Conservation (phyloP, 2,113 vertebrate genomes). For the Calypte anna region DNA sequence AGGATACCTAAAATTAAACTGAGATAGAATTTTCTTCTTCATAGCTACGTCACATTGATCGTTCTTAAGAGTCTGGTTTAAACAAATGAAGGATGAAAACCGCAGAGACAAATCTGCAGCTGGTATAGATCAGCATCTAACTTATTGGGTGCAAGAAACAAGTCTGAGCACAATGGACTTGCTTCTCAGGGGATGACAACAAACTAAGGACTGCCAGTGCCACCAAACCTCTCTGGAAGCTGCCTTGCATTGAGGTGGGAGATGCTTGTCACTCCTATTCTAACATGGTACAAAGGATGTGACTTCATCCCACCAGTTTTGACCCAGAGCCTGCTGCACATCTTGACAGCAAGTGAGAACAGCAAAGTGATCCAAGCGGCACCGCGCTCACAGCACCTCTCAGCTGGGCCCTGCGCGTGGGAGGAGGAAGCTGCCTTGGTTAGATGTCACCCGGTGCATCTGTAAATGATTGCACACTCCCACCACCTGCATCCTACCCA, state of each 20-base stretch:
- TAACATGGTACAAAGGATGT: neutral
- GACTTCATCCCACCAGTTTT: neutral
- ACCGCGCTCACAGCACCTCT: neutral
- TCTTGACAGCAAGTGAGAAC: neutral
- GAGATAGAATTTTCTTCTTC: neutral
- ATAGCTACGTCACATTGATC: neutral
- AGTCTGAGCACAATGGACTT: neutral
- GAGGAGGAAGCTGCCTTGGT: conserved; percentile 61
- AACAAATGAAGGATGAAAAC: conserved; percentile 5
- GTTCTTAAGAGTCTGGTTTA: neutral
- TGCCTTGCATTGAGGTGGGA: neutral
- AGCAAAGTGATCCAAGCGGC: neutral
- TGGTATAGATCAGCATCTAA: neutral
- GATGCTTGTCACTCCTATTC: neutral
- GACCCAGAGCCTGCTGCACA: neutral
- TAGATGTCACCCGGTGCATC: neutral
- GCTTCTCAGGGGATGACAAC: neutral
- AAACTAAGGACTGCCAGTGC: neutral
- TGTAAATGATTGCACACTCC: conserved; percentile 18
- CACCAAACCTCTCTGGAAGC: neutral
- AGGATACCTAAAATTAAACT: neutral
- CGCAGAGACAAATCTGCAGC: neutral
- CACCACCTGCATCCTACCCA: conserved; percentile 49
- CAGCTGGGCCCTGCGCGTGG: conserved; percentile 38
- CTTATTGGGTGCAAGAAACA: neutral